These are phyloP conservation scores for Matsumyia berberina DNA, from an alignment of 2,888 invertebrate genomes.

Conservation along the genomic window DNA sequence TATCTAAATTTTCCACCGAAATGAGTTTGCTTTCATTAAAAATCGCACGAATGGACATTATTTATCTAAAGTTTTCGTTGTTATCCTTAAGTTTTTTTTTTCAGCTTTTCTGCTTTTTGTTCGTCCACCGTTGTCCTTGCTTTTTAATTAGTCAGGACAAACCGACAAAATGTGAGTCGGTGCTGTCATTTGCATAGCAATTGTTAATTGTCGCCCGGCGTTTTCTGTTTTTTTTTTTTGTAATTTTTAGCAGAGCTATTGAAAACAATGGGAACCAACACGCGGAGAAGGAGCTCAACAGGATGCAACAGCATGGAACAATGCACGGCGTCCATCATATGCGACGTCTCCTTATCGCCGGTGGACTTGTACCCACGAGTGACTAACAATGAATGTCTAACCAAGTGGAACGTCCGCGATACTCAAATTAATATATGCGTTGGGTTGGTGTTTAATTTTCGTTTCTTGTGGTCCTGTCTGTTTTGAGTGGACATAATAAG, in stretches of 20 bases:
- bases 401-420: constrained; percentile 73
- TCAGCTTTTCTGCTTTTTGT: constrained; percentile 43
- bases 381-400: constrained; percentile 69
- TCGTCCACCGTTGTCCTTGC: constrained; percentile 32
- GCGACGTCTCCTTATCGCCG: constrained; percentile 52
- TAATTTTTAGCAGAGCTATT: constrained; percentile 21
- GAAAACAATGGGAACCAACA: constrained; percentile 35
- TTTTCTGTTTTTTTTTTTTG: constrained; percentile 34
- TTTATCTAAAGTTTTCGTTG: constrained; percentile 72
- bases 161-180: constrained; percentile 47
- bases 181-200: constrained; percentile 83
- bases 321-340: constrained; percentile 57
- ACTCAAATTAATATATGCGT: constrained; percentile 52
- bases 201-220: constrained; percentile 77
- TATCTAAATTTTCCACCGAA: constrained; percentile 77
- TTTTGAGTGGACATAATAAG: constrained; percentile 36
- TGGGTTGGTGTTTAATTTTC: constrained; percentile 46
- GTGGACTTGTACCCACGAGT: constrained; percentile 44
- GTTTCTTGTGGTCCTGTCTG: constrained; percentile 44
- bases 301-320: constrained; percentile 73
- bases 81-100: constrained; percentile 73
- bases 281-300: constrained; percentile 14
- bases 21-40: constrained; percentile 76
- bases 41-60: constrained; percentile 74
- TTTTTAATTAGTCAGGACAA: constrained; percentile 81